Base-by-base conservation (phyloP, 2,797 vertebrate genomes). In the Anas acuta region DNA sequence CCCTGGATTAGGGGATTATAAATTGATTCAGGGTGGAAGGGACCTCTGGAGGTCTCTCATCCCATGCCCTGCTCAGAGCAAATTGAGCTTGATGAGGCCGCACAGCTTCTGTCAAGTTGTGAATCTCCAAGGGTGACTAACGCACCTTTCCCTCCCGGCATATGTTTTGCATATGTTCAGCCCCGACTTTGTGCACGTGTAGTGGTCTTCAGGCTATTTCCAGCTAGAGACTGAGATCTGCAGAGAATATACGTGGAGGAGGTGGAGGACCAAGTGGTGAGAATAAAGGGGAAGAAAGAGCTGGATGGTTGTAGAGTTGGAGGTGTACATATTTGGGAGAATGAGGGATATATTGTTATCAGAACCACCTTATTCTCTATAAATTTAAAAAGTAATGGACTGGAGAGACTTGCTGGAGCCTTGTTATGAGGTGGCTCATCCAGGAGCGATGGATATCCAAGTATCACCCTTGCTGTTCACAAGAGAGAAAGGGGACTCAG, bases 151-250 rank as follows among this genome's bases (percentile, higher is more conserved):
- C 60, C 21, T 93, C 51, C 47, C 58, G 45, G 49, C 1, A 0
- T 5, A 1, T 3, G 18, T 45, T 72, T 51, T 20, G 0, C 0
- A 0, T 19, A 25, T 33, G 2, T 25, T 78, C 80, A 47, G 62
- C 47, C 26, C 51, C 0, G 11, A 15, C 26, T 39, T 57, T 70
- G 13, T 69, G 77, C 45, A 5, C 2, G 0, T 35, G 43, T 26
- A 19, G 12, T 61, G 30, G 11, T 57, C 60, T 80, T 57, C 60
- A 32, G 1, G 41, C 22, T 77, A 4, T 67, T 84, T 51, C 39
- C 56, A 89, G 51, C 30, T 66, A 19, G 47, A 9, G 66, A n/a
- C 33, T 33, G 61, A 61, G 43, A 35, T 91, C 87, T 47, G 41
- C 22, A 25, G 30, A 45, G 73, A 39, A 39, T 12, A 5, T 3